phyloP scores from a whole-genome alignment of 2,797 vertebrate species.

The Megaceryle alcyon region DNA sequence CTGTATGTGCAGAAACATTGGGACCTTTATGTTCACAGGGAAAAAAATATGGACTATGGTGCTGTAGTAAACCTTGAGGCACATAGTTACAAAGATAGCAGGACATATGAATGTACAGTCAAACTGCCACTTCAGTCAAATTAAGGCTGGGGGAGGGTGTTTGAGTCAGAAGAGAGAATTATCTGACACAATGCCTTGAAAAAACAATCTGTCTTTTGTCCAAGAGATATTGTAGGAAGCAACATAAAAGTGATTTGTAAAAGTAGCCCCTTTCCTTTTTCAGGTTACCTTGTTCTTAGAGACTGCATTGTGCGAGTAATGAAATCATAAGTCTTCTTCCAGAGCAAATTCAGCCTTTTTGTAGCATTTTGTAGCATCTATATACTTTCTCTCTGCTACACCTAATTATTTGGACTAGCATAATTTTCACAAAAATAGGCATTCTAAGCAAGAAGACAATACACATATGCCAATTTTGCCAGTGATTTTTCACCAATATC shows the following conservation, averaged over 20 bases:
- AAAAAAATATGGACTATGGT: not conserved
- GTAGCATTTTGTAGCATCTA: not conserved
- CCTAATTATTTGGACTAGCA: not conserved
- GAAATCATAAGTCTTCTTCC: not conserved
- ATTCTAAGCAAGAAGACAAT: not conserved
- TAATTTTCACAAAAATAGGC: constrained; percentile 11
- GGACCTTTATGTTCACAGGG: not conserved
- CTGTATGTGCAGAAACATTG: accelerated
- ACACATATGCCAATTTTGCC: not conserved
- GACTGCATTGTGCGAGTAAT: not conserved
- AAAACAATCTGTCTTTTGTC: not conserved
- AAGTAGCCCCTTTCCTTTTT: not conserved
- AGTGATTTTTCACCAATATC: not conserved
- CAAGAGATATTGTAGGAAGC: not conserved
- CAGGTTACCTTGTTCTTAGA: not conserved
- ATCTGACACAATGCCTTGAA: not conserved
- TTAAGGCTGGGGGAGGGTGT: not conserved
- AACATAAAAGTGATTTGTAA: constrained; percentile 19
- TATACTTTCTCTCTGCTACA: not conserved
- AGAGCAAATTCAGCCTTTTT: not conserved
- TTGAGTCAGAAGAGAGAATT: not conserved
- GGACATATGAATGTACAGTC: not conserved
- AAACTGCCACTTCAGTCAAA: not conserved
- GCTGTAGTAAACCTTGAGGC: not conserved
- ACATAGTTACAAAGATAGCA: not conserved